Base-by-base conservation (phyloP, 2,888 invertebrate species). In the Autographa pulchrina region DNA sequence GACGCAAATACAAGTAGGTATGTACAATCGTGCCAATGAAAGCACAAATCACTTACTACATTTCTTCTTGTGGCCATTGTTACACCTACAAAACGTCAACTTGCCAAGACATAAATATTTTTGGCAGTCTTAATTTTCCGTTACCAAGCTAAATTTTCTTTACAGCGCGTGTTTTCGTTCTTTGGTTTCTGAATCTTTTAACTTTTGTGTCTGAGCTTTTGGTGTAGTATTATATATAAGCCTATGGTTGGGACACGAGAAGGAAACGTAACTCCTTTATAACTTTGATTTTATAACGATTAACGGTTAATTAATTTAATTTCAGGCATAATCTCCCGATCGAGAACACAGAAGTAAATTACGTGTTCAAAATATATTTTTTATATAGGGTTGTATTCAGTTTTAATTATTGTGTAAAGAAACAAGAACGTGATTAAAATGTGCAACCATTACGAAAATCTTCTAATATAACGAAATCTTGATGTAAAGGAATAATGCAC, bases 51-150 rank as follows among this genome's bases (percentile, higher is more conserved):
- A 82, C 83, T 82, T 75, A 81, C 80, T 70, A 82, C 72, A 80
- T 82, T 84, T 87, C 84, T 83, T 84, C 78, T 78, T 84, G 80
- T 78, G 75, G 72, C 76, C 75, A 81, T 82, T 85, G 78, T 83
- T 80, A 82, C 81, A 82, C 84, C 76, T 76, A 85, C 81, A 77
- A 77, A 84, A 77, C 77, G 78, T 77, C 78, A 82, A 83, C 80
- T 84, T 89, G 89, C 91, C 91, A 90, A 90, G 88, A 86, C 83
- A 83, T 79, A 89, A 88, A 91, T 90, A 89, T 85, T 78, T 78
- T 78, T 78, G 75, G 80, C 82, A 81, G 79, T 79, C 87, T 84
- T 84, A 83, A 70, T 74, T 77, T 74, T 70, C 52, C 78, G 85
- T 89, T 85, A 85, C 85, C 82, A 82, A 78, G 75, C 78, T 83